Evolutionary conservation across 2,888 invertebrate species (phyloP).

Genomic region (Agrochola circellaris): DNA sequence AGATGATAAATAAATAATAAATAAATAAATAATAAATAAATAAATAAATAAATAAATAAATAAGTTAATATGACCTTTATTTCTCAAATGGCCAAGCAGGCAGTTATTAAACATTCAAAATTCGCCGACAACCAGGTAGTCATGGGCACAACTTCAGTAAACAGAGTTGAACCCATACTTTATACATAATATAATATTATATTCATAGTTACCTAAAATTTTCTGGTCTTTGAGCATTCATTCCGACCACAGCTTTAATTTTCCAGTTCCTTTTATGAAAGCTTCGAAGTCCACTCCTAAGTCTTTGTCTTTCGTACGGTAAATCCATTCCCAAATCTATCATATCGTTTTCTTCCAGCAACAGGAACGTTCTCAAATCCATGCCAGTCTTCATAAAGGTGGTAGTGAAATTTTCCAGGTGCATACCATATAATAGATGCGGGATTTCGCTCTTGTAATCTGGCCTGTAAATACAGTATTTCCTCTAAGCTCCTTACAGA

Average conservation of each 20-base stretch:
- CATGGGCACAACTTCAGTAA: too few relatives aligned
- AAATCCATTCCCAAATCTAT: constrained; percentile 90
- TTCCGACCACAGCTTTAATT: constrained; percentile 83
- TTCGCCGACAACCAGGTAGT: background rate
- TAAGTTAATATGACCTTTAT: background rate
- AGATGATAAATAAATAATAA: too few relatives aligned
- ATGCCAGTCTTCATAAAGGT: constrained; percentile 87
- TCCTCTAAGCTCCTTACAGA: background rate
- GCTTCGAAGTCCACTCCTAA: constrained; percentile 88
- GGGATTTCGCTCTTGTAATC: constrained; percentile 89
- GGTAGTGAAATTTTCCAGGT: constrained; percentile 87
- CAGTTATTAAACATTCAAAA: background rate
- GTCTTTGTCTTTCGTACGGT: constrained; percentile 91
- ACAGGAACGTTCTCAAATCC: constrained; percentile 90
- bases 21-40: too few relatives aligned
- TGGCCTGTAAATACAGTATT: constrained; percentile 79
- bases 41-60: too few relatives aligned
- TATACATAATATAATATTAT: background rate
- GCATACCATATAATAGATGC: constrained; percentile 91
- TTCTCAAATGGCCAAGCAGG: background rate
- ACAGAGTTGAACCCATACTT: background rate
- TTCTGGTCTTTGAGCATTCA: constrained; percentile 82
- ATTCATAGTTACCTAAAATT: constrained; percentile 80
- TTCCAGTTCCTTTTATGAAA: constrained; percentile 92
- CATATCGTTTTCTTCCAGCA: constrained; percentile 91